Percentiles rank a stretch among this genome's conserved stretches.
Evolutionary conservation across 2,113 vertebrate genomes (phyloP).

Genomic region (Bufo gargarizans): DNA sequence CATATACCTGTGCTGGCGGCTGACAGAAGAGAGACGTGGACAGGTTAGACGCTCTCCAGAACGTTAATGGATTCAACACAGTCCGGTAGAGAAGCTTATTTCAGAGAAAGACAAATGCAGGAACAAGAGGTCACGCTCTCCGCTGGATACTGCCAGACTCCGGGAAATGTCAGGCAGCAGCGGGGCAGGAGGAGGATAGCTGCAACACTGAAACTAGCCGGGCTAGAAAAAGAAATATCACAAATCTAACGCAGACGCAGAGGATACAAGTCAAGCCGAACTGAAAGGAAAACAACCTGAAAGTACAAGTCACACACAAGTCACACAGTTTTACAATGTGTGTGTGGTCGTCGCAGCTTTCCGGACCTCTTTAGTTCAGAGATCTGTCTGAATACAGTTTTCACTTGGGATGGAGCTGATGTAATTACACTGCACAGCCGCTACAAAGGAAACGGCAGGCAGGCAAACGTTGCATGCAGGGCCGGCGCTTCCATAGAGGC

Average conservation of each 20-base stretch:
- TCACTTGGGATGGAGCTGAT: neutral
- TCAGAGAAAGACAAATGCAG: conserved; percentile 35
- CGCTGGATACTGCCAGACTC: too few species aligned
- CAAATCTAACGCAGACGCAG: neutral
- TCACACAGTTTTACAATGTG: neutral
- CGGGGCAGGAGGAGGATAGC: neutral
- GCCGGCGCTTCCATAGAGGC: too few species aligned
- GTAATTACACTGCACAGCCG: too few species aligned
- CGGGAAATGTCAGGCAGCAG: neutral
- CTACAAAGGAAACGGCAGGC: too few species aligned
- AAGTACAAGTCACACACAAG: neutral
- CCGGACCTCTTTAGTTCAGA: too few species aligned
- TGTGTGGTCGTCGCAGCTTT: neutral
- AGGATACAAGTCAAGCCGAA: neutral
- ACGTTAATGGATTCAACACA: conserved; percentile 36
- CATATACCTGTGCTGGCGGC: neutral
- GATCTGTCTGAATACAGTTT: neutral
- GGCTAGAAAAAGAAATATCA: neutral
- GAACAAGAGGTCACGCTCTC: conserved; percentile 28
- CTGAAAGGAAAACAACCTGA: neutral
- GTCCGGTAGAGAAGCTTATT: conserved; percentile 31
- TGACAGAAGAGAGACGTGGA: neutral
- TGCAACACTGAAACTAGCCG: neutral
- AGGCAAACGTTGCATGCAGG: too few species aligned
- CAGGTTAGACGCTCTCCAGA: neutral